Evolutionary conservation across 1,140 invertebrate species (phyloP).

Genomic region (Drosophila aff.): DNA sequence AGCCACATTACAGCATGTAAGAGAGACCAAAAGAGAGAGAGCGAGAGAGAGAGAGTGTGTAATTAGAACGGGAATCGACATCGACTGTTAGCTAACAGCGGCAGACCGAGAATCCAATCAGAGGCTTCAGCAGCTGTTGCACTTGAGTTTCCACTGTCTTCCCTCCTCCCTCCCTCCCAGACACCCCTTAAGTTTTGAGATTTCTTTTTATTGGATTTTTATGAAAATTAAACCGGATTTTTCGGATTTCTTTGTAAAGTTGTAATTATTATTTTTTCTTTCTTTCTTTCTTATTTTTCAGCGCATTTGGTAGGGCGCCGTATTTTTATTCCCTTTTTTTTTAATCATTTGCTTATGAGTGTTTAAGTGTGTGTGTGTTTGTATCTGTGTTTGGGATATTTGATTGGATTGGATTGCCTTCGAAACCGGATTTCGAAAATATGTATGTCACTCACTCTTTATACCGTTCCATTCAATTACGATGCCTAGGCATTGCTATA

Average conservation of each 20-base stretch:
- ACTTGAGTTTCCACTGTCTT: constrained; percentile 19
- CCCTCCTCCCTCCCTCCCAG: background rate
- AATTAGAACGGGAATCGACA: constrained; percentile 70
- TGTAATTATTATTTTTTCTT: constrained; percentile 54
- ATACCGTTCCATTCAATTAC: constrained; percentile 51
- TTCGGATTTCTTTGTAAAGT: constrained; percentile 58
- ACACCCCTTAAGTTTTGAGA: constrained; percentile 8
- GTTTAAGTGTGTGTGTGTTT: constrained; percentile 2
- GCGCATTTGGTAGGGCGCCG: constrained; percentile 57
- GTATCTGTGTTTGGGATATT: constrained; percentile 45
- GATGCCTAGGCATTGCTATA: constrained; percentile 26
- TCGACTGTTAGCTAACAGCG: constrained; percentile 7
- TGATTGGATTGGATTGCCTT: constrained; percentile 72
- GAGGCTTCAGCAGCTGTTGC: constrained; percentile 39
- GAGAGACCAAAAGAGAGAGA: background rate
- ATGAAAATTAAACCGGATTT: constrained; percentile 73
- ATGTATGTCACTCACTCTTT: constrained; percentile 59
- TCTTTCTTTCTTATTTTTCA: constrained; percentile 26
- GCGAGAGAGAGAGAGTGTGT: constrained; percentile 11
- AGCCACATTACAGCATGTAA: constrained; percentile 46
- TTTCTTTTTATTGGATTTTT: constrained; percentile 61
- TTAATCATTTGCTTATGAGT: constrained; percentile 34
- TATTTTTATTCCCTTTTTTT: constrained; percentile 22
- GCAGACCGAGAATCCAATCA: constrained; percentile 39
- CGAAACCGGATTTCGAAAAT: constrained; percentile 76